Percentiles rank a stretch among this genome's conserved stretches.
These are phyloP conservation scores for Miichthys miiuy DNA, from an alignment of 2,797 vertebrate genomes.

Conservation along the genomic window DNA sequence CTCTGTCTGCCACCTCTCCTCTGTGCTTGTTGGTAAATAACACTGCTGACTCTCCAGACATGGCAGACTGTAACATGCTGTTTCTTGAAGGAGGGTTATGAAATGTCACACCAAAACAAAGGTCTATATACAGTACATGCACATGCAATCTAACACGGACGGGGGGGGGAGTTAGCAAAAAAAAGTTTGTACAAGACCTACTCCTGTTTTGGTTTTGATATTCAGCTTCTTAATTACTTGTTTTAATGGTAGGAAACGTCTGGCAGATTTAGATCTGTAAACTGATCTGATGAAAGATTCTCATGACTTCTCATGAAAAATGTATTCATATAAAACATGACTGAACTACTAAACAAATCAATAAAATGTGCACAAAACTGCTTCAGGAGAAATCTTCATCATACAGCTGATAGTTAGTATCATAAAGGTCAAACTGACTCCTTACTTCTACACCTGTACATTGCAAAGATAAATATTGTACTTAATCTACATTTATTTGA, in stretches of 20 bases:
- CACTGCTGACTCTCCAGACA: conserved; percentile 29
- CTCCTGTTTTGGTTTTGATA: conserved; percentile 19
- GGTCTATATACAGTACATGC: conserved; percentile 16
- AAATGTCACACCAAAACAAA: conserved; percentile 41
- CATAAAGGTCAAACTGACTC: neutral
- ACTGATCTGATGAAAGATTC: neutral
- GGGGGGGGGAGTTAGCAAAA: no score
- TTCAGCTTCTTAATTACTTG: neutral
- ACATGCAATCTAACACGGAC: conserved; percentile 15
- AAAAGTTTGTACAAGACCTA: neutral
- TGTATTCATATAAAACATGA: neutral
- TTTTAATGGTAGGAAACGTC: neutral
- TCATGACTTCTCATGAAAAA: neutral
- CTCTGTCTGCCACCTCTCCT: conserved; percentile 4
- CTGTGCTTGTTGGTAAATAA: conserved; percentile 56
- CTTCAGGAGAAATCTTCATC: conserved; percentile 1
- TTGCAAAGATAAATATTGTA: neutral
- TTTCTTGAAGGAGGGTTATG: conserved; percentile 13
- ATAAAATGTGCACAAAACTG: neutral
- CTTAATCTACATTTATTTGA: neutral
- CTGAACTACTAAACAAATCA: neutral
- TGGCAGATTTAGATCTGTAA: neutral
- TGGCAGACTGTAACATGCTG: conserved; percentile 27
- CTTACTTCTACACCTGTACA: neutral
- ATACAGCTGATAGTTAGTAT: neutral